Base-by-base conservation (phyloP, 1,140 invertebrate species). In the Coenobita brevimanus region DNA sequence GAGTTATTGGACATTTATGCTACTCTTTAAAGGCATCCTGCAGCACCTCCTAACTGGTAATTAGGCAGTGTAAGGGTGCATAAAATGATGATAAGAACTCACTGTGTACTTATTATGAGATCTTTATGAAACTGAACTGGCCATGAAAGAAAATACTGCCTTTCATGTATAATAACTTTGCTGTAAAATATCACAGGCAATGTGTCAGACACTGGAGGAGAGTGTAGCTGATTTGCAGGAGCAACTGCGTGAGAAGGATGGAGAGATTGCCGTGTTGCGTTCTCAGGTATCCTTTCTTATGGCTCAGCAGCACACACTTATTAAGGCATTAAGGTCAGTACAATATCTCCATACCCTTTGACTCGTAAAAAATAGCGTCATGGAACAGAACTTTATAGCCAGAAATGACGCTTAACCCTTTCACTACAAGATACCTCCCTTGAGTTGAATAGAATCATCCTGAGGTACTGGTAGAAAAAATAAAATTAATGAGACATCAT, bases 281-380 rank as follows among this genome's bases (percentile, higher is more conserved):
- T 80, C 85, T 4, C 85, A 87, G 30, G 64, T 81, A 15, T 80
- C 79, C 67, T 87, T 87, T 17, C 64, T 87, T 10, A 81, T 87
- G 85, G 76, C 78, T 0, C 85, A 87, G 46, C 85, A 81, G 30
- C 85, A 87, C 13, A 87, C 85, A n/a, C 76, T 87, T 50, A 76
- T 87, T 13, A 87, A 87, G 38, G 85, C 85, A 0, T 76, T 87
- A 27, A 80, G 85, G 85, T 87, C 15, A 73, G 64, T 50, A 50
- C 46, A 50, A 50, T 50, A 50, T 50, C 46, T 50, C n/a, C n/a
- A n/a, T n/a, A n/a, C n/a, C n/a, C n/a, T n/a, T n/a, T n/a, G n/a
- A n/a, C n/a, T n/a, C n/a, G n/a, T n/a, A n/a, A n/a, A n/a, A n/a
- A n/a, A n/a, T n/a, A n/a, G n/a, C n/a, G n/a, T n/a, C n/a, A n/a